Conservation (phyloP, 2,888 invertebrate genomes). For the Ormyrus nitidulus region DNA sequence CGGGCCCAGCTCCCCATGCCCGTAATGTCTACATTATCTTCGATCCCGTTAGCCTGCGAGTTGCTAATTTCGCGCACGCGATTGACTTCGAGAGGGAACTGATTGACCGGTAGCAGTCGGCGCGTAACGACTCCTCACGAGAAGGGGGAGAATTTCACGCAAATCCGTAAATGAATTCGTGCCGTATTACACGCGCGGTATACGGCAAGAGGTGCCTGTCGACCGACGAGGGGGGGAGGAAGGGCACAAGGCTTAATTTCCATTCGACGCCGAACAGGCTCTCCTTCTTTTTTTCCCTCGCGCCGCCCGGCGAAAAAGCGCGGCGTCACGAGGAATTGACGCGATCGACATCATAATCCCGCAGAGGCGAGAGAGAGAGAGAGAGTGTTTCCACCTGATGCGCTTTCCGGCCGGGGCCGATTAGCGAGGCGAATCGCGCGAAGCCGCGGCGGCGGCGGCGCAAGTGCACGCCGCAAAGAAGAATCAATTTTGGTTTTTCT, state of each 20-base stretch:
- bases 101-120: too few species aligned
- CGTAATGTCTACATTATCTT: too few species aligned
- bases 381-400: not conserved
- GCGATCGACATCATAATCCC: constrained; percentile 53
- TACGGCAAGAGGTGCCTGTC: too few species aligned
- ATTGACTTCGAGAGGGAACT: not conserved
- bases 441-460: constrained; percentile 8
- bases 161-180: constrained; percentile 42
- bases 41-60: too few species aligned
- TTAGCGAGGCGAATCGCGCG: constrained; percentile 50
- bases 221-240: not conserved
- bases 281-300: not conserved
- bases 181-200: not conserved
- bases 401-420: constrained; percentile 39
- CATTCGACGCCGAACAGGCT: not conserved
- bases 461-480: constrained; percentile 60
- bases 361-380: constrained; percentile 2
- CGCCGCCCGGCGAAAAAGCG: constrained; percentile 15
- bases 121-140: not conserved
- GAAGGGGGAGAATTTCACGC: constrained; percentile 20
- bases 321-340: constrained; percentile 46
- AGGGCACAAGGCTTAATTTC: constrained; percentile 26
- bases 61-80: not conserved
- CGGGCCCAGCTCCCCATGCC: too few species aligned
- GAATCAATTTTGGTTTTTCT: constrained; percentile 73